Evolutionary conservation across 2,797 vertebrate genomes (phyloP), one percentile per base, ranked within the genome.

Genomic region (Ibycter americanus): DNA sequence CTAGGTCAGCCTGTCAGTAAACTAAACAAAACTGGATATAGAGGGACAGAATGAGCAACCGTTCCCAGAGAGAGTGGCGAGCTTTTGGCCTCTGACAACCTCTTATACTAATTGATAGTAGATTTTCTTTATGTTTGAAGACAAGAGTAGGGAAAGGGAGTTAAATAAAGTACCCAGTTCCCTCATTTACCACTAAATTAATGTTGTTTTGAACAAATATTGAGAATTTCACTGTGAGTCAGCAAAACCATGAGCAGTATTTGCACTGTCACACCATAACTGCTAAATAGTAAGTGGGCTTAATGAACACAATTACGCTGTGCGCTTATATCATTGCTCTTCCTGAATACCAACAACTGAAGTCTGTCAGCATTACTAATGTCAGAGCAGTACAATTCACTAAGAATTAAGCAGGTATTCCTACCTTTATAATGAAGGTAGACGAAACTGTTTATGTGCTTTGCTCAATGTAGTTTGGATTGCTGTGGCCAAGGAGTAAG

Each of bases 401-500:
- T 90, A 44, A 61, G 83, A 95, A 88, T 63, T 34, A 93, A 94
- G 76, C 91, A 95, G 87, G 91, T 83, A 80, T 93, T 83, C 72
- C 90, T 92, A n/a, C 76, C 40, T 83, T 82, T 78, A n/a, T 44
- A 72, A 92, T 79, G 81, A 90, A 85, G 83, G 68, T 3, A 87
- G 70, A 91, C 3, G 61, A 95, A 94, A 96, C 93, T 95, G 84
- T 87, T 94, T 68, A 92, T 81, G 62, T 80, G 90, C 94, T 93
- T 97, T 97, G 83, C 92, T 91, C 87, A 93, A 77, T 81, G 36
- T 42, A 82, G 90, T 78, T 89, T 89, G 85, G 80, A 95, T 94
- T 67, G 83, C 79, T 67, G 85, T 78, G 91, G 73, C 84, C 70
- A 78, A 68, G 32, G 49, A 82, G 46, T 65, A 74, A 96, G 96